phyloP scores from a whole-genome alignment of 1,140 invertebrate genomes.

The Cataglyphis hispanica region DNA sequence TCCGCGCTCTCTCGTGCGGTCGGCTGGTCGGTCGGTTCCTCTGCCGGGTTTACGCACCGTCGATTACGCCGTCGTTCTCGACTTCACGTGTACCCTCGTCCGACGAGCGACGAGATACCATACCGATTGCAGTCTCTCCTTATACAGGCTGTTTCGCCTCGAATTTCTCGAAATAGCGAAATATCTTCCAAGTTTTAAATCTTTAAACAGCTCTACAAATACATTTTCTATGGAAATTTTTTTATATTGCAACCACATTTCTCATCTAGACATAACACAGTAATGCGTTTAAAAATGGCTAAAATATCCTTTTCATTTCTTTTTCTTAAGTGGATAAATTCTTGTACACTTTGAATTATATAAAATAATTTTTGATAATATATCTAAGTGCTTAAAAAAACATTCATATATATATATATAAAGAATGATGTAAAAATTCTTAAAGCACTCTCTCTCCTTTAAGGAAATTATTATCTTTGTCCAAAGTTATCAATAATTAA shows the following conservation, averaged over 20 bases:
- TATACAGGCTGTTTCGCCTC: not conserved
- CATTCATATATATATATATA: too few relatives aligned
- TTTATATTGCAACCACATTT: not conserved
- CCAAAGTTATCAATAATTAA: too few relatives aligned
- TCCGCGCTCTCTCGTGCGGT: not conserved
- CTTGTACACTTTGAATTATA: too few relatives aligned
- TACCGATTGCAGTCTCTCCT: not conserved
- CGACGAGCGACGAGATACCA: slow-evolving; percentile 1
- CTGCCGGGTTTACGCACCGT: slow-evolving; percentile 57
- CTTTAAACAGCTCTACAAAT: not conserved
- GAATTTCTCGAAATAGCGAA: not conserved
- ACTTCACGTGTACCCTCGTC: slow-evolving; percentile 19
- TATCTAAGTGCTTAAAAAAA: too few relatives aligned
- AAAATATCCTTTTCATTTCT: too few relatives aligned
- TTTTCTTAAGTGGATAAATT: too few relatives aligned
- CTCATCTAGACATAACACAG: not conserved
- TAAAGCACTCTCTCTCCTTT: too few relatives aligned
- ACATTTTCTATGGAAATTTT: not conserved
- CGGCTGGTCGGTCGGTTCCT: slow-evolving; percentile 33
- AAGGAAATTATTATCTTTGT: too few relatives aligned
- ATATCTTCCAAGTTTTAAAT: not conserved
- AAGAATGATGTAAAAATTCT: too few relatives aligned
- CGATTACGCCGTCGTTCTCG: slow-evolving; percentile 37
- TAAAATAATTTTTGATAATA: too few relatives aligned
- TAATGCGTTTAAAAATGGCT: too few relatives aligned